Base-by-base conservation (phyloP, 2,113 vertebrate species). In the Eolophus roseicapilla region DNA sequence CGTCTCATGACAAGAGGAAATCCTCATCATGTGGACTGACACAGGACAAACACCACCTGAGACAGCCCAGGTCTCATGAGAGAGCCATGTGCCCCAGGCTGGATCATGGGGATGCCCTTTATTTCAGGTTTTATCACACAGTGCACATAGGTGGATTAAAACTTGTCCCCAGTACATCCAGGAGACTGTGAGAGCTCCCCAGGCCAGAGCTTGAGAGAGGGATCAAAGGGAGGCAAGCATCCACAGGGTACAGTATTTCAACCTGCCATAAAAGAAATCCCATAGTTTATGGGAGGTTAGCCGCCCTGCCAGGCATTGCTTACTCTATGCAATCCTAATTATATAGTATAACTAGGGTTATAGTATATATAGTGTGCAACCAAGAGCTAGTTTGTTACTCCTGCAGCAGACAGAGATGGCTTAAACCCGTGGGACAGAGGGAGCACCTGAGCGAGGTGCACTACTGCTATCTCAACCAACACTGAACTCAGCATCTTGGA, bases 41-140 rank as follows among this genome's bases (percentile, higher is more conserved):
- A 6, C 6, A 35, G 55, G 23, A 33, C 23, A 37, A 43, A 37
- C 53, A 47, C 16, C 39, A 6, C 47, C 52, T 14, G 9, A 46
- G 62, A 11, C 85, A 90, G 53, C 49, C 60, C n/a, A 19, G 31
- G n/a, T 3, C 14, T 52, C 37, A 11, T 0, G 21, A n/a, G 49
- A 35, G 11, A 4, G 10, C 16, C 2, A 0, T 0, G 4, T 62
- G 17, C 37, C 50, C 46, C 19, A 17, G 47, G 31, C 17, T 47
- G 35, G 13, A 7, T 47, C 18, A 17, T 7, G 25, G 11, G 24
- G 12, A 53, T 21, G 20, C 1, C 24, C 67, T 20, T 23, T 62
- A 25, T 23, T 11, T 67, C 50, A 82, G 59, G 21, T 19, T 41
- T 44, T 35, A 4, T 27, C 50, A 44, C 35, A 8, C 7, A 3